Base-by-base conservation (phyloP, 1,140 invertebrate genomes). In the Solenopsis invicta region DNA sequence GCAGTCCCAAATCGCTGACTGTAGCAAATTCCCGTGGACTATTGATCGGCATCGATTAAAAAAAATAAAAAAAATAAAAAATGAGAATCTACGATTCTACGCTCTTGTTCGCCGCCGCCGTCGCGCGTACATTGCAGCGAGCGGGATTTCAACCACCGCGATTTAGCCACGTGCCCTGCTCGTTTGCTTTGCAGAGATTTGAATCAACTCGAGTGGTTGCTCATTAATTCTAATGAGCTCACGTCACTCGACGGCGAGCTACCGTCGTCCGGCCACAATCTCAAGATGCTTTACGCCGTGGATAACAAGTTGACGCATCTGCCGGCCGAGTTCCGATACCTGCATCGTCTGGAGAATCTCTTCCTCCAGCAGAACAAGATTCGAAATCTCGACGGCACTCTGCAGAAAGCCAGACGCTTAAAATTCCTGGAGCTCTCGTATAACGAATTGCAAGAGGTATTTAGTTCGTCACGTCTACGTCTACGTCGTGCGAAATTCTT, bases 171-270 rank as follows among this genome's bases (percentile, higher is more conserved):
- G 59, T 66, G 71, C 6, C 62, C 59, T 45, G 77, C 54, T 62
- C 48, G 54, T 84, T 89, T 84, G 78, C 93, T 37, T 41, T 92
- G 48, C 91, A 96, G 96, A 80, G 96, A 97, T 75, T 92, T 98
- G 48, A 96, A 97, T 87, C 96, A 97, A 75, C 94, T 98, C 18
- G 96, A 97, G 91, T 98, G 97, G 96, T 95, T 98, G 54, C 97
- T 98, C 75, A 96, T 98, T 41, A 98, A 98, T 92, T 96, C 96
- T 24, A 98, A 98, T 92, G 96, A 97, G 67, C 94, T 98, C 48
- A 96, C 96, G 71, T 96, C 96, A 16, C 94, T 98, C 82, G 97
- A 98, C 24, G 96, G 96, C 37, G 97, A 98, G 94, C 92, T 98
- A 85, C 97, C 97, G 12, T 94, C 93, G 81, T 93, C 95, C 95